A percentile compares a stretch with the other conserved stretches of the same genome.
Conservation (phyloP, 2,888 invertebrate species). For the Bombyx huttoni region DNA sequence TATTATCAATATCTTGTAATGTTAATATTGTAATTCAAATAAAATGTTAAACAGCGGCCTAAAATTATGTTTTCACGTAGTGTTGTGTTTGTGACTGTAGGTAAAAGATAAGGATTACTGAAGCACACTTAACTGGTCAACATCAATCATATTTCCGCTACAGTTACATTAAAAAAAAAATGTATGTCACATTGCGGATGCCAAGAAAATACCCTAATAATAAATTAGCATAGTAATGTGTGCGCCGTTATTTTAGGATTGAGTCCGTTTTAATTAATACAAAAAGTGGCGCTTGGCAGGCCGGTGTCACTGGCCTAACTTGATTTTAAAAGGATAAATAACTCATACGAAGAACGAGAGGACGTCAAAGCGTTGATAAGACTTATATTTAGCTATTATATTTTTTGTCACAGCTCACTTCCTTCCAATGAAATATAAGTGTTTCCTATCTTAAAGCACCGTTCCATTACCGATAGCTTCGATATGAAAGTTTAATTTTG, state of each 20-base stretch:
- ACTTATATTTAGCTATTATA: background rate
- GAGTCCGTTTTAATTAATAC: slow-evolving; percentile 60
- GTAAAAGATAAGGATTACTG: slow-evolving; percentile 26
- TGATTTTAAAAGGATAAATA: slow-evolving; percentile 21
- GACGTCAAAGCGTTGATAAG: background rate
- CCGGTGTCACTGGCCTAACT: slow-evolving; percentile 54
- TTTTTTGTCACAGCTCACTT: background rate
- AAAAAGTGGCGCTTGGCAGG: slow-evolving; percentile 40
- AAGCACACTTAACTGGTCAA: slow-evolving; percentile 51
- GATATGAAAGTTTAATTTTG: too few species aligned
- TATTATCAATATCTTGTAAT: too few species aligned
- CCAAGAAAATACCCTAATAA: slow-evolving; percentile 66
- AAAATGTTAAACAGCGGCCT: too few species aligned
- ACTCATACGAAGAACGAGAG: slow-evolving; percentile 10
- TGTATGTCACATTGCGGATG: slow-evolving; percentile 68
- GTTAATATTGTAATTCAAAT: too few species aligned
- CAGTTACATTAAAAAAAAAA: slow-evolving; percentile 62
- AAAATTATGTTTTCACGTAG: background rate
- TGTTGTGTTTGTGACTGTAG: slow-evolving; percentile 3
- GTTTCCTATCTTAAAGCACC: background rate
- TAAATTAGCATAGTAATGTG: slow-evolving; percentile 69
- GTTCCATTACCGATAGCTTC: background rate
- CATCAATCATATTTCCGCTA: slow-evolving; percentile 69
- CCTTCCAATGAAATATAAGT: background rate
- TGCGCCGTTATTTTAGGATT: slow-evolving; percentile 61